These are phyloP conservation scores for Hetaerina titia DNA, from an alignment of 2,888 invertebrate species.

Conservation along the genomic window DNA sequence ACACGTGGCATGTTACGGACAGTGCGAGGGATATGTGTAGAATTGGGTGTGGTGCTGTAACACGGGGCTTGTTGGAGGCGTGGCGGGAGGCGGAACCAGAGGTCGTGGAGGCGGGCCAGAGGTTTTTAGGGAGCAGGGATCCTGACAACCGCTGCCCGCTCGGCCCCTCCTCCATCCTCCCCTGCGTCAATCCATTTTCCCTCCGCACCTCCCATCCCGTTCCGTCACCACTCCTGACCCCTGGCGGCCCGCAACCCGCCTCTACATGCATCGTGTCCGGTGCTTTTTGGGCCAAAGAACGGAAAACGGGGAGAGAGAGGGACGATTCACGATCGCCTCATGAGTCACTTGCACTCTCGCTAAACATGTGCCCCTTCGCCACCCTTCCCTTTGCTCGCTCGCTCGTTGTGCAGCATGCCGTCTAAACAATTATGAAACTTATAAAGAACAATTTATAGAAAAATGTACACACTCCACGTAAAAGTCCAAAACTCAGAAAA, in stretches of 20 bases:
- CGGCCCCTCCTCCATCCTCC: neutral
- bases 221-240: no score
- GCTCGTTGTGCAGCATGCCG: no score
- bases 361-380: neutral
- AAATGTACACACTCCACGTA: no score
- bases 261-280: no score
- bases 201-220: neutral
- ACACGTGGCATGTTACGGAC: neutral
- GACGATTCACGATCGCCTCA: neutral
- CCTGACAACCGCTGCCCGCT: neutral
- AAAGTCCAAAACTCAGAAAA: no score
- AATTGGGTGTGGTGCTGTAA: neutral
- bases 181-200: neutral
- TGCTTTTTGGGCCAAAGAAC: neutral
- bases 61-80: slow-evolving; percentile 12
- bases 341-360: neutral
- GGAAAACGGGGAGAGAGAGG: neutral
- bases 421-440: no score
- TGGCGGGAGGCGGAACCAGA: neutral
- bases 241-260: no score
- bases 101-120: neutral
- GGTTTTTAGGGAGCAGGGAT: neutral
- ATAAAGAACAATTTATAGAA: no score
- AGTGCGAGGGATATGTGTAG: neutral
- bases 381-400: neutral